A percentile compares a stretch with the other conserved stretches of the same genome.
Conservation (phyloP, 1,140 invertebrate genomes). For the Drosophila rhopaloa region DNA sequence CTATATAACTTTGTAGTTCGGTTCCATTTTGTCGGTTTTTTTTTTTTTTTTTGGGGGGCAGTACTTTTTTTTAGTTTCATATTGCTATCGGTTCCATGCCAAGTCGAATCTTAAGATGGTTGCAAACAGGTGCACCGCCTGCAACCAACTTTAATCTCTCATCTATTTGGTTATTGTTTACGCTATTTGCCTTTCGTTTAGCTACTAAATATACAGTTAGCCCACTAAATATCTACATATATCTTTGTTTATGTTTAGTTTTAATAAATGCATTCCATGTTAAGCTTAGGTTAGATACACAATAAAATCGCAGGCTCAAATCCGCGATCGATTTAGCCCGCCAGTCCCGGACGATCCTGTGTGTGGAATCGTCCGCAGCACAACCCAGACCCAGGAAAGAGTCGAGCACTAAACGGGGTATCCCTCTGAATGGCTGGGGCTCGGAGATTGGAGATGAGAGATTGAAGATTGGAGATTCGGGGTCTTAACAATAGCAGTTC, state of each 20-base stretch:
- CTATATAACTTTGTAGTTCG: conserved; percentile 50
- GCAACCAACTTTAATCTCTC: not conserved
- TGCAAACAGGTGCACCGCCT: too few relatives aligned
- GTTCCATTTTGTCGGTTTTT: conserved; percentile 52
- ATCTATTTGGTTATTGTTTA: conserved; percentile 29
- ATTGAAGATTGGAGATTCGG: not conserved
- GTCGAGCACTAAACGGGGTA: conserved; percentile 47
- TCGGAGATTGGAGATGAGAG: not conserved
- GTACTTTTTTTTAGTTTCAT: conserved; percentile 59
- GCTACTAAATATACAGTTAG: conserved; percentile 77
- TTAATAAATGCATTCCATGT: conserved; percentile 65
- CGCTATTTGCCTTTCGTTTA: conserved; percentile 58
- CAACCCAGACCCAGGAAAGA: conserved; percentile 54
- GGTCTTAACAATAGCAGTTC: conserved; percentile 20
- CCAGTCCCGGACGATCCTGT: conserved; percentile 44
- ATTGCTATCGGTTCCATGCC: conserved; percentile 71
- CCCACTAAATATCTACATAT: conserved; percentile 39
- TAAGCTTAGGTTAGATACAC: conserved; percentile 63
- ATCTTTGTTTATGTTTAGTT: conserved; percentile 20
- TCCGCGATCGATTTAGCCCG: conserved; percentile 36
- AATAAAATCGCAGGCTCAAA: conserved; percentile 51
- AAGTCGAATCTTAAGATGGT: conserved; percentile 19
- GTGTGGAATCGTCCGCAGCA: conserved; percentile 42
- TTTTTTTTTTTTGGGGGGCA: conserved; percentile 31
- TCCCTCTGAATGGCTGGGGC: conserved; percentile 4